A percentile compares a stretch with the other conserved stretches of the same genome.
Conservation (phyloP, 2,113 vertebrate genomes). For the Aegotheles bennettii region DNA sequence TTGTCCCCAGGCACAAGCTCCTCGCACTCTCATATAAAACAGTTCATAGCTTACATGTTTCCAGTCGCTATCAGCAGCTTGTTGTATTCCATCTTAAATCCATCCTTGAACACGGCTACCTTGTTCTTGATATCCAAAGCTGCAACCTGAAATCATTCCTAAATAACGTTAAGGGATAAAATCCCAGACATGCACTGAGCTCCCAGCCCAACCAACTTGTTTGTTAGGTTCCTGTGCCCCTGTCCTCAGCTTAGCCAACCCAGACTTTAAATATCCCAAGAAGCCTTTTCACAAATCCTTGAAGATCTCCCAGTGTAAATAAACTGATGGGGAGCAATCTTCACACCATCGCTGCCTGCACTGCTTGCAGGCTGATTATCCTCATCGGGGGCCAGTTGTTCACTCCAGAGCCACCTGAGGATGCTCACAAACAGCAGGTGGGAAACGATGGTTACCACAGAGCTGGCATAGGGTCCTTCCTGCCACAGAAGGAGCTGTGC, state of each 20-base stretch:
- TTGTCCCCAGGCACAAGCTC: background rate
- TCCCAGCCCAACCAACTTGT: background rate
- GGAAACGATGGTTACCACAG: background rate
- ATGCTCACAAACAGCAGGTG: background rate
- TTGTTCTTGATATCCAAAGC: constrained; percentile 88
- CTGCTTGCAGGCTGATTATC: background rate
- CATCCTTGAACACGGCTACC: constrained; percentile 88
- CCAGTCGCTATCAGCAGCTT: constrained; percentile 94
- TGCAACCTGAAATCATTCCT: constrained; percentile 76
- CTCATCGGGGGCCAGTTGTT: background rate
- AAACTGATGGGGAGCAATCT: background rate
- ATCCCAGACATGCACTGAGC: background rate
- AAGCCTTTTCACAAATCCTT: background rate
- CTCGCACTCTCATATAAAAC: background rate
- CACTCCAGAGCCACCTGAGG: background rate
- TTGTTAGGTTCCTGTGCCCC: background rate
- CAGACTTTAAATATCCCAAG: background rate
- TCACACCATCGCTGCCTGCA: background rate
- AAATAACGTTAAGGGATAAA: background rate
- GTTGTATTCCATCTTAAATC: constrained; percentile 93
- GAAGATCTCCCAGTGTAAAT: background rate
- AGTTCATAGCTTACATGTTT: constrained; percentile 77
- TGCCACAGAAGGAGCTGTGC: background rate
- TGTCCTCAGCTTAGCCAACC: background rate
- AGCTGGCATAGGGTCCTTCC: background rate